phyloP scores from a whole-genome alignment of 2,888 invertebrate species.

The Eupithecia subfuscata region DNA sequence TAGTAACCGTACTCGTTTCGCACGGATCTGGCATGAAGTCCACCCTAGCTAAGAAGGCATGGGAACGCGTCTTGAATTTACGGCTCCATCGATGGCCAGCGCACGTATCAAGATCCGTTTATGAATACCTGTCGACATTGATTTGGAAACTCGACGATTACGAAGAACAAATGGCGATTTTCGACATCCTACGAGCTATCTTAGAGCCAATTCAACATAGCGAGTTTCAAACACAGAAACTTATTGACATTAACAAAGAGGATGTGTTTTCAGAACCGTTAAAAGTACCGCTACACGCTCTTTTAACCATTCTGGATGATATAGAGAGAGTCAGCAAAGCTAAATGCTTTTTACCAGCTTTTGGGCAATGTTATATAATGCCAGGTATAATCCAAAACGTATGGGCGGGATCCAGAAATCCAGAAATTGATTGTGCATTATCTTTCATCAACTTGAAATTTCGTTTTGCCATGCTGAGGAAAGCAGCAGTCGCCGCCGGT shows the following conservation, averaged over 20 bases:
- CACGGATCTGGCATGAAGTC: constrained; percentile 52
- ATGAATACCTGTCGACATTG: constrained; percentile 50
- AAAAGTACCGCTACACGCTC: constrained; percentile 40
- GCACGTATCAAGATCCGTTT: constrained; percentile 43
- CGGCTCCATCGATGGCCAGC: constrained; percentile 39
- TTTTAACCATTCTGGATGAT: constrained; percentile 46
- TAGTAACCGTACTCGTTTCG: constrained; percentile 43
- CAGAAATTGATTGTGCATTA: constrained; percentile 16
- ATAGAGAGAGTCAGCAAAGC: constrained; percentile 39
- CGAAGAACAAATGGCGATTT: constrained; percentile 48
- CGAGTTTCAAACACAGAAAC: constrained; percentile 41
- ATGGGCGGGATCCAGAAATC: constrained; percentile 25
- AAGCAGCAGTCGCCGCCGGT: constrained; percentile 13
- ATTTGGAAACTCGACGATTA: constrained; percentile 51
- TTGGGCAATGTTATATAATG: constrained; percentile 33
- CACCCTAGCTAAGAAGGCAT: constrained; percentile 45
- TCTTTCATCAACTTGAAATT: constrained; percentile 21
- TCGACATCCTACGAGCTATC: constrained; percentile 48
- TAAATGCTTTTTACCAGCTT: constrained; percentile 46
- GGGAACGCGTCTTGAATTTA: constrained; percentile 45
- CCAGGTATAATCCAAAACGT: constrained; percentile 24
- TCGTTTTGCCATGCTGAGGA: constrained; percentile 18
- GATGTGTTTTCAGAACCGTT: constrained; percentile 44
- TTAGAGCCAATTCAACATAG: constrained; percentile 46
- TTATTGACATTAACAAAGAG: constrained; percentile 46